Evolutionary conservation across 1,140 invertebrate genomes (phyloP).

Genomic region (Microplitis mediator): DNA sequence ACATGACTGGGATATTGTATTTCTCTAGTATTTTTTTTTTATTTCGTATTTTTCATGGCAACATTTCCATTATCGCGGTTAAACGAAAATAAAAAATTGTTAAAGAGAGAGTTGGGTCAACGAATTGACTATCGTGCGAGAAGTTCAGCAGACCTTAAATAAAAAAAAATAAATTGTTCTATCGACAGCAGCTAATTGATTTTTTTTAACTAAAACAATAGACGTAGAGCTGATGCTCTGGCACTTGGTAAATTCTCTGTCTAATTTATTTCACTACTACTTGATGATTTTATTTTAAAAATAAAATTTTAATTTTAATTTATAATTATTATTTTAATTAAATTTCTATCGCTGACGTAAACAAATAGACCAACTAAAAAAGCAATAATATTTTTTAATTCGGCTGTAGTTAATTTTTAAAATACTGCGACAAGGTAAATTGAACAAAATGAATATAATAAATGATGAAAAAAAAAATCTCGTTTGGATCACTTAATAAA

Average conservation of each 20-base stretch:
- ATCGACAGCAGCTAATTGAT: constrained; percentile 6
- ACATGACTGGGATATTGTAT: background rate
- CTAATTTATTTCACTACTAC: background rate
- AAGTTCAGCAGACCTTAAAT: background rate
- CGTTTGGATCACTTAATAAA: too few species aligned
- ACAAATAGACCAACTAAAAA: too few species aligned
- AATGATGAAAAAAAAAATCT: too few species aligned
- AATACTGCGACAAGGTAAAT: too few species aligned
- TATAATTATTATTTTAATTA: too few species aligned
- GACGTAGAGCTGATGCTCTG: background rate
- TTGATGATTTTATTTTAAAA: too few species aligned
- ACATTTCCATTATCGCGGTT: constrained; percentile 1
- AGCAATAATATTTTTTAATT: too few species aligned
- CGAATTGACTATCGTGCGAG: background rate
- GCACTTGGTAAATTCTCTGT: background rate
- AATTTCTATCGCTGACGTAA: too few species aligned
- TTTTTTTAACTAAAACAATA: background rate
- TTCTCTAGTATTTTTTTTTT: background rate
- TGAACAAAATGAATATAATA: too few species aligned
- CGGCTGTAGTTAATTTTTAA: too few species aligned
- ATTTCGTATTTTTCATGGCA: background rate
- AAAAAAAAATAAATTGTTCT: constrained; percentile 2
- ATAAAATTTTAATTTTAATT: too few species aligned
- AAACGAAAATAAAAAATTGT: background rate
- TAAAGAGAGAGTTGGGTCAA: background rate